Conservation (phyloP, 2,888 invertebrate genomes). For the Archips xylosteana region DNA sequence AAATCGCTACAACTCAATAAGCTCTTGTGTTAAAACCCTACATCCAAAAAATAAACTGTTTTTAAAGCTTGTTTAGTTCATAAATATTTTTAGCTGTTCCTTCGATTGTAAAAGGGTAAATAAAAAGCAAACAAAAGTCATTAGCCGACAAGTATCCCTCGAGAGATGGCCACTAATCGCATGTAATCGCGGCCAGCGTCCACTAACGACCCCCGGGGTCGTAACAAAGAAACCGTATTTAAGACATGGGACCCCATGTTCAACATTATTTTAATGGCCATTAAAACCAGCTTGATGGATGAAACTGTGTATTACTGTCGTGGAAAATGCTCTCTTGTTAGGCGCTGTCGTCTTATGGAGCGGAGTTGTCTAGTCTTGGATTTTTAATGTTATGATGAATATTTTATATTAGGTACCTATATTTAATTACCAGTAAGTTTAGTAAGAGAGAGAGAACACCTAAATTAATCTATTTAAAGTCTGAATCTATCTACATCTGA, state of each 20-base stretch:
- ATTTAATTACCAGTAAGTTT: too few relatives aligned
- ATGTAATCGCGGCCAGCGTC: conserved; percentile 43
- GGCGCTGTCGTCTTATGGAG: not conserved
- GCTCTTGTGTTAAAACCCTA: too few relatives aligned
- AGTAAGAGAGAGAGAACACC: too few relatives aligned
- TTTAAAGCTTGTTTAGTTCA: not conserved
- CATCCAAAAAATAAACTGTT: not conserved
- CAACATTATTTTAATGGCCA: conserved; percentile 17
- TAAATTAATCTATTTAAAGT: too few relatives aligned
- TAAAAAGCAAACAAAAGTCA: conserved; percentile 27
- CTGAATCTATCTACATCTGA: too few relatives aligned
- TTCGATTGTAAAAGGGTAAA: conserved; percentile 11
- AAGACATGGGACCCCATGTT: conserved; percentile 22
- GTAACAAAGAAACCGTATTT: conserved; percentile 27
- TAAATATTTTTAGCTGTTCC: not conserved
- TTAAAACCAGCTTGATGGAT: conserved; percentile 18
- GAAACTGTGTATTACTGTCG: not conserved
- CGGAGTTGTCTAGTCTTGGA: not conserved
- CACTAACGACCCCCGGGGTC: conserved; percentile 33
- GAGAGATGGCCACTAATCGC: conserved; percentile 45
- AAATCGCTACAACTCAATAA: too few relatives aligned
- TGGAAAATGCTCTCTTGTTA: not conserved
- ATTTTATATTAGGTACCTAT: not conserved
- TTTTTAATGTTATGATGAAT: not conserved
- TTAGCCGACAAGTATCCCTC: conserved; percentile 21